phyloP scores from a whole-genome alignment of 2,888 invertebrate genomes.

The Acleris holmiana region DNA sequence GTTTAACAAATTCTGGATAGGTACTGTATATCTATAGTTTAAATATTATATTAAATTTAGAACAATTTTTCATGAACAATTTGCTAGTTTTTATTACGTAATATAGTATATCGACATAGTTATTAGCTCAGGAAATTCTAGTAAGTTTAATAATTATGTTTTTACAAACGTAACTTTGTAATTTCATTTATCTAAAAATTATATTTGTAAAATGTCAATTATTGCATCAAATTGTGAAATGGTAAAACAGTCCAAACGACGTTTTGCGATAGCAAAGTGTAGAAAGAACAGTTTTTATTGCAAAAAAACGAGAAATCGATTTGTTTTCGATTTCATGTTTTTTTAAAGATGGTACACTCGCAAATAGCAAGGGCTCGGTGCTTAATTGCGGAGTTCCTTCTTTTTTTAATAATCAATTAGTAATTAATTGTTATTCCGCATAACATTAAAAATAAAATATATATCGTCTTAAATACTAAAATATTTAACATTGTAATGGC shows the following conservation, averaged over 20 bases:
- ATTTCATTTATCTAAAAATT: conserved; percentile 29
- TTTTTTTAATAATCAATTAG: conserved; percentile 44
- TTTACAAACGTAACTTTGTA: conserved; percentile 26
- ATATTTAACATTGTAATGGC: conserved; percentile 31
- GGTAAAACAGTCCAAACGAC: conserved; percentile 44
- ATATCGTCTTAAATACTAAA: conserved; percentile 19
- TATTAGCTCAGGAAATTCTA: conserved; percentile 25
- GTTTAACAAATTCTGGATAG: conserved; percentile 75
- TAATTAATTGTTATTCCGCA: conserved; percentile 72
- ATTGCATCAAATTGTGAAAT: conserved; percentile 48
- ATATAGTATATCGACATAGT: conserved; percentile 65
- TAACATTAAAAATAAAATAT: conserved; percentile 43
- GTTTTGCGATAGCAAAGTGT: conserved; percentile 47
- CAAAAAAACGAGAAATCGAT: conserved; percentile 41
- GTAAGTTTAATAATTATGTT: conserved; percentile 25
- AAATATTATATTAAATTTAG: conserved; percentile 70
- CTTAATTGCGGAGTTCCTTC: conserved; percentile 64
- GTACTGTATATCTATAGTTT: conserved; percentile 49
- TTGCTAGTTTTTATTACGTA: conserved; percentile 62
- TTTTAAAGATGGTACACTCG: conserved; percentile 57
- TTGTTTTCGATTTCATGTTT: conserved; percentile 34
- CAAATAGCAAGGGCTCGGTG: conserved; percentile 75
- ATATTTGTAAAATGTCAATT: conserved; percentile 48
- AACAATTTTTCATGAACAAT: conserved; percentile 81
- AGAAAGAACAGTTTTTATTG: conserved; percentile 45